phyloP scores from a whole-genome alignment of 2,797 vertebrate species.

The Antrozous pallidus region DNA sequence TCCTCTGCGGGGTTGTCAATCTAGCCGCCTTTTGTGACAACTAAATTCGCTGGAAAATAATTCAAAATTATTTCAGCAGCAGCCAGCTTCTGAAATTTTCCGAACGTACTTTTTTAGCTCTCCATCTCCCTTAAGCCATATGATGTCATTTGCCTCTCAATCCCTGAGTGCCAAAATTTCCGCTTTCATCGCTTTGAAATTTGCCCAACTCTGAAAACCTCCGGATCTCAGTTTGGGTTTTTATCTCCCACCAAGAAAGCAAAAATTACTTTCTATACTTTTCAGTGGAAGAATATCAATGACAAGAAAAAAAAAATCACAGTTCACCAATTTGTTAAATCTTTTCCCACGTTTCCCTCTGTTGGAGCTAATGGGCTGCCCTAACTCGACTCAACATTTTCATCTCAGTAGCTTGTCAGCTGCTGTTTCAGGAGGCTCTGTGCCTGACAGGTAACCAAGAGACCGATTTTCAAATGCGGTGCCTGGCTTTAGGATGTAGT shows the following conservation, averaged over 20 bases:
- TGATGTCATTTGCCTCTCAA: constrained; percentile 75
- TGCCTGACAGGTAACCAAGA: constrained; percentile 57
- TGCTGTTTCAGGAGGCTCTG: neutral
- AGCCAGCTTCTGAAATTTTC: constrained; percentile 72
- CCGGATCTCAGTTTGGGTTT: constrained; percentile 70
- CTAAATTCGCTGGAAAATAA: constrained; percentile 59
- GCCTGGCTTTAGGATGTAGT: constrained; percentile 70
- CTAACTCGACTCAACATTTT: constrained; percentile 59
- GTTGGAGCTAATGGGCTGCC: constrained; percentile 27
- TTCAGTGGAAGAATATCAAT: constrained; percentile 70
- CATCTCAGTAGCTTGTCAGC: constrained; percentile 53
- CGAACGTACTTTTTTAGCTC: constrained; percentile 66
- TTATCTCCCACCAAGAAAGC: constrained; percentile 37
- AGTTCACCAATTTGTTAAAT: constrained; percentile 23
- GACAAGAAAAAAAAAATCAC: constrained; percentile 46
- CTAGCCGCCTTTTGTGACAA: constrained; percentile 55
- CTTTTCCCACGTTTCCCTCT: neutral
- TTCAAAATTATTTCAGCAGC: constrained; percentile 59
- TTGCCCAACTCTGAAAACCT: constrained; percentile 79
- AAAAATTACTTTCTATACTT: constrained; percentile 46
- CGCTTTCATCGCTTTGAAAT: constrained; percentile 78
- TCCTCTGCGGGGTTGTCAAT: neutral
- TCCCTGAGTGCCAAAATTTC: constrained; percentile 74
- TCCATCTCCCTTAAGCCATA: constrained; percentile 72
- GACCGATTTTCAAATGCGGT: constrained; percentile 60